phyloP scores from a whole-genome alignment of 2,888 invertebrate genomes.

The Drosophila anomalipes region DNA sequence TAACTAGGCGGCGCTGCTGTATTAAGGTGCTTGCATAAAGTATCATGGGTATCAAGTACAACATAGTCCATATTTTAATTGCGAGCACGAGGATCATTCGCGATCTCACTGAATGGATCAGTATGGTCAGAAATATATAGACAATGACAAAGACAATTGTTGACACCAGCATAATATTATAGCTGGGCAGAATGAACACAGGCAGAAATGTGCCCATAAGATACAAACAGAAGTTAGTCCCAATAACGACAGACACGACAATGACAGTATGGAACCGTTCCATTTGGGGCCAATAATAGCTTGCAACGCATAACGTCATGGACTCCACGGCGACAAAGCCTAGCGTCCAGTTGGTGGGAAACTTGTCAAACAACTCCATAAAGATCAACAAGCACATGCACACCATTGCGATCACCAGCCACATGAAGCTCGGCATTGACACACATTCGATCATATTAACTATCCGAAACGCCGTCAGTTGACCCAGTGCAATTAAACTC shows the following conservation, averaged over 20 bases:
- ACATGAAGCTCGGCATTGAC: conserved; percentile 34
- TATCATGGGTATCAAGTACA: conserved; percentile 10
- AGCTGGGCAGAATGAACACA: conserved; percentile 32
- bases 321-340: conserved; percentile 34
- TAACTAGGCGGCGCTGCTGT: conserved; percentile 34
- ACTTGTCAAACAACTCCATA: conserved; percentile 12
- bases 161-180: conserved; percentile 12
- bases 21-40: conserved; percentile 43
- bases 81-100: background rate
- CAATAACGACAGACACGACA: background rate
- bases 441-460: conserved; percentile 1
- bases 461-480: conserved; percentile 9
- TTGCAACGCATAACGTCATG: conserved; percentile 19
- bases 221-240: conserved; percentile 11
- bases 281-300: conserved; percentile 10
- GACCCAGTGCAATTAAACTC: conserved; percentile 1
- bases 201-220: conserved; percentile 36
- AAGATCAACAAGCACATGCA: conserved; percentile 33
- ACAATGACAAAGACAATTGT: conserved; percentile 25
- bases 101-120: background rate
- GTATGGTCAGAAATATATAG: conserved; percentile 15
- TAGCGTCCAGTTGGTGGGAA: conserved; percentile 53
- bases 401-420: conserved; percentile 27
- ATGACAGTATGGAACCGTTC: background rate
- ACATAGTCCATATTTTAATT: conserved; percentile 14